A percentile compares a stretch with the other conserved stretches of the same genome.
Conservation (phyloP, 2,797 vertebrate species). For the Adelosebastes latens region DNA sequence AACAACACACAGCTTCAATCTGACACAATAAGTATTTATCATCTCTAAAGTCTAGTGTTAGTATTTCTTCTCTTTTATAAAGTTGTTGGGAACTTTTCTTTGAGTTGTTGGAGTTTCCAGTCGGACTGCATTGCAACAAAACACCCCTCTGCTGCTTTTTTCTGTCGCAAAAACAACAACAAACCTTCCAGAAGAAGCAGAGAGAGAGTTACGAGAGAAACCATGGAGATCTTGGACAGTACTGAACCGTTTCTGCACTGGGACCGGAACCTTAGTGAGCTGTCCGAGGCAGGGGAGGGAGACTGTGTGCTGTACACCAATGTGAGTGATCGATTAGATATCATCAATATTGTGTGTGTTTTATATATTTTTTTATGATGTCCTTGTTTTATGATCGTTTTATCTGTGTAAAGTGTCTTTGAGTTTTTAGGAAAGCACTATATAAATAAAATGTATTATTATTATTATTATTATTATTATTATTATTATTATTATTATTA, state of each 20-base stretch:
- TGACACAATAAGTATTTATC: background rate
- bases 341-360: fast-evolving
- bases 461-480: too few species aligned
- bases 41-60: background rate
- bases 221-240: constrained; percentile 93
- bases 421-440: too few species aligned
- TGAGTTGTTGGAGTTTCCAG: constrained; percentile 10
- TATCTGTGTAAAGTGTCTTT: too few species aligned
- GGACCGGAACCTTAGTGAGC: constrained; percentile 95
- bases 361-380: too few species aligned
- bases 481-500: too few species aligned
- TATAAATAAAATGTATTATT: too few species aligned
- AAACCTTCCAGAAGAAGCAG: background rate
- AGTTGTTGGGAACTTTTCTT: constrained; percentile 55
- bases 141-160: background rate
- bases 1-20: constrained; percentile 8
- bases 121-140: background rate
- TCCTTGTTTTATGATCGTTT: too few species aligned
- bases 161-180: background rate
- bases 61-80: background rate
- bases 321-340: constrained; percentile 80
- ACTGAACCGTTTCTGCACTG: constrained; percentile 89
- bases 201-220: background rate
- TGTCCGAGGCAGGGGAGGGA: constrained; percentile 90
- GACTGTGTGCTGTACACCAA: constrained; percentile 90